phyloP scores from a whole-genome alignment of 2,888 invertebrate species.

The Isotomurus palustris region DNA sequence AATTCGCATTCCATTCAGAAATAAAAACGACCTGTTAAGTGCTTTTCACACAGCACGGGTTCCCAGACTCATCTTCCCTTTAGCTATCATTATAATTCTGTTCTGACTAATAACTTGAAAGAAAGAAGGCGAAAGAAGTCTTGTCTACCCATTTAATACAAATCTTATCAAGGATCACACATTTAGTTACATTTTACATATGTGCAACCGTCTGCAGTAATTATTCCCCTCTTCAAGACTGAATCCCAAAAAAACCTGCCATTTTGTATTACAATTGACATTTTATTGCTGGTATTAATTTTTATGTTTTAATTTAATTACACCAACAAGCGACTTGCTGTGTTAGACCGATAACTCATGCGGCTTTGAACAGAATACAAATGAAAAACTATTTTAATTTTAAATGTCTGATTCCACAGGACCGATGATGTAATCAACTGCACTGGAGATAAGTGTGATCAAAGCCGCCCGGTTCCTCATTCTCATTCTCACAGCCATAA shows the following conservation, averaged over 20 bases:
- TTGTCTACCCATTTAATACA: not conserved
- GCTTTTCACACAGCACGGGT: not conserved
- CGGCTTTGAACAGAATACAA: not conserved
- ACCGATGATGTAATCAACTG: slow-evolving; percentile 35
- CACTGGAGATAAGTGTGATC: slow-evolving; percentile 16
- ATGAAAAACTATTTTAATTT: not conserved
- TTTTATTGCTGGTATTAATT: slow-evolving; percentile 3
- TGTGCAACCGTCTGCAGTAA: not conserved
- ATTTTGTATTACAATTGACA: not conserved
- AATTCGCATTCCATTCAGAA: slow-evolving; percentile 1
- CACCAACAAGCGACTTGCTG: not conserved
- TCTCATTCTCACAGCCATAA: slow-evolving; percentile 19
- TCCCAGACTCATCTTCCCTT: not conserved
- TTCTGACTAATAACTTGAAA: not conserved
- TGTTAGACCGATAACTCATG: not conserved
- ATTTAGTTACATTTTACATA: not conserved
- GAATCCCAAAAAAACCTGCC: not conserved
- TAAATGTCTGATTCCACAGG: slow-evolving; percentile 16
- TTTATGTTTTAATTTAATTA: slow-evolving; percentile 11
- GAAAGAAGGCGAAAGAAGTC: not conserved
- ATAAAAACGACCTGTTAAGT: slow-evolving; percentile 1
- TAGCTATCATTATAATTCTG: not conserved
- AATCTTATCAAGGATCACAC: too few relatives aligned
- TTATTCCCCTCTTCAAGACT: not conserved
- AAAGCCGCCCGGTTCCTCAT: slow-evolving; percentile 22